Evolutionary conservation across 2,113 vertebrate species (phyloP).

Genomic region (Paramormyrops kingsleyae): DNA sequence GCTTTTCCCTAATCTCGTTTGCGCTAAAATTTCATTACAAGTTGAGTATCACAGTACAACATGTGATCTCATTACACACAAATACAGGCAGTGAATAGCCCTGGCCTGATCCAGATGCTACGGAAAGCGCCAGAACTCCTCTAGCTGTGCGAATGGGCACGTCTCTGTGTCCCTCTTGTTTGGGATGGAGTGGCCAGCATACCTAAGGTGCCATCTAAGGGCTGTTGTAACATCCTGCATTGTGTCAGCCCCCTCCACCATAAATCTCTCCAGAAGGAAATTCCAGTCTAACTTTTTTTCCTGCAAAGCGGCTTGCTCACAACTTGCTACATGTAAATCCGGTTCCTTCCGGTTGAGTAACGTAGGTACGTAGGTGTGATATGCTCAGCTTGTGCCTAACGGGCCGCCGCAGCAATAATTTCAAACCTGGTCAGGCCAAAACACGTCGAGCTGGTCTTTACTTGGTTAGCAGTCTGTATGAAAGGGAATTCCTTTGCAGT

Average conservation of each 20-base stretch:
- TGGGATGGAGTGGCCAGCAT: background rate
- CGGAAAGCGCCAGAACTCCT: background rate
- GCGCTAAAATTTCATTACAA: background rate
- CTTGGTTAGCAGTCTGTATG: background rate
- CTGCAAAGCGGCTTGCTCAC: background rate
- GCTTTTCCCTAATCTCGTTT: background rate
- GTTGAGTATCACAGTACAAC: background rate
- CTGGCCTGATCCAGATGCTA: background rate
- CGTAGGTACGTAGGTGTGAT: background rate
- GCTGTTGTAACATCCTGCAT: conserved; percentile 35
- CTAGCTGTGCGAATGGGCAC: background rate
- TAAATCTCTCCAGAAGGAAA: background rate
- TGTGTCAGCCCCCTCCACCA: background rate
- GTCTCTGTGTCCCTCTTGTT: background rate
- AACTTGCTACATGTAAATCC: background rate
- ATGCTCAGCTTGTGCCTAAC: background rate
- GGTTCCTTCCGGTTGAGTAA: background rate
- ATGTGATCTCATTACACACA: background rate
- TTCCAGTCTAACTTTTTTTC: background rate
- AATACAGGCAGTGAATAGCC: background rate
- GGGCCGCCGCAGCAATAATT: background rate
- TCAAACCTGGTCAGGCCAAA: background rate
- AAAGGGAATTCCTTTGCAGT: background rate
- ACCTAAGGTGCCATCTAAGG: conserved; percentile 3
- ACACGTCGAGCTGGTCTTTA: background rate